A percentile compares a stretch with the other conserved stretches of the same genome.
Evolutionary conservation across 2,888 invertebrate species (phyloP).

Genomic region (Leptinotarsa peninsularis): DNA sequence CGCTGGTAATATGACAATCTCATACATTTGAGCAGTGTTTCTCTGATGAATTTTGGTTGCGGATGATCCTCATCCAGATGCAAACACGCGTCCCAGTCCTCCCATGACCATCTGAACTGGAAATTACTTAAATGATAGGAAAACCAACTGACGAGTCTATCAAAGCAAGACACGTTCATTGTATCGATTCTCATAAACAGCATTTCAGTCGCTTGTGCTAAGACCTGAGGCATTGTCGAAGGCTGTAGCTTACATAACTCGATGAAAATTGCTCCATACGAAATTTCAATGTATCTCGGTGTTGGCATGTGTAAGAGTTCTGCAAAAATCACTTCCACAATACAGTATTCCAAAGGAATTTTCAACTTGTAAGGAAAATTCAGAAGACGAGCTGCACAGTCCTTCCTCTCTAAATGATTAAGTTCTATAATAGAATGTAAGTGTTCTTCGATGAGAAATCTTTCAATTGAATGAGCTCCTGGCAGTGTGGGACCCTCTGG

Average conservation of each 20-base stretch:
- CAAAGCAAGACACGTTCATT: slow-evolving; percentile 97
- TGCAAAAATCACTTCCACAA: slow-evolving; percentile 96
- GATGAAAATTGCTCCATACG: slow-evolving; percentile 94
- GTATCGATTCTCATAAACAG: slow-evolving; percentile 95
- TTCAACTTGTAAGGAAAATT: slow-evolving; percentile 93
- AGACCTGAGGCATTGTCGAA: slow-evolving; percentile 95
- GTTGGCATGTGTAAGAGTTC: slow-evolving; percentile 94
- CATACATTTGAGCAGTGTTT: slow-evolving; percentile 90
- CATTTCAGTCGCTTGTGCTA: slow-evolving; percentile 98
- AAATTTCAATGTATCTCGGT: slow-evolving; percentile 89
- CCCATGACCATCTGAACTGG: slow-evolving; percentile 99
- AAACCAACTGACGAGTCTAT: slow-evolving; percentile 97
- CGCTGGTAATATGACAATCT: slow-evolving; percentile 96
- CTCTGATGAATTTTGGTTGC: slow-evolving; percentile 92
- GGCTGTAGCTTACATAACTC: slow-evolving; percentile 97
- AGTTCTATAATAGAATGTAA: slow-evolving; percentile 93
- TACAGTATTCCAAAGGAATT: slow-evolving; percentile 97
- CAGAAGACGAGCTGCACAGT: slow-evolving; percentile 92
- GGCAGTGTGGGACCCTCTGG: slow-evolving; percentile 93
- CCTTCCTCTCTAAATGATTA: slow-evolving; percentile 89
- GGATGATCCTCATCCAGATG: slow-evolving; percentile 88
- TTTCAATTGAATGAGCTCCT: slow-evolving; percentile 96
- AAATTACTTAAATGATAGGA: slow-evolving; percentile 97
- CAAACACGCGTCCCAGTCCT: slow-evolving; percentile 92
- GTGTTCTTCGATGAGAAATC: slow-evolving; percentile 98